phyloP scores from a whole-genome alignment of 2,888 invertebrate genomes.

The Netelia virgata region DNA sequence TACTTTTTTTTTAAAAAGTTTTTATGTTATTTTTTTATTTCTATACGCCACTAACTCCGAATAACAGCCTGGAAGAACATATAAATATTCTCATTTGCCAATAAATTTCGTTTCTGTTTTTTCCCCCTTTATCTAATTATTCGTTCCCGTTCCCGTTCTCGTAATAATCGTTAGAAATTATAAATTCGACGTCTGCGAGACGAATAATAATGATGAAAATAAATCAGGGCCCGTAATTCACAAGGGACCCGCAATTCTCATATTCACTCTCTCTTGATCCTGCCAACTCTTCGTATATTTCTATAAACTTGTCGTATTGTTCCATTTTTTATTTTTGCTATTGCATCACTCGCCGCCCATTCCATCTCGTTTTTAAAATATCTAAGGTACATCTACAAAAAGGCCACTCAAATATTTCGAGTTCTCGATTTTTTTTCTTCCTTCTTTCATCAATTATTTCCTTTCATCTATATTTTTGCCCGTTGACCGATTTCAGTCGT shows the following conservation, averaged over 20 bases:
- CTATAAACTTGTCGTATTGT: constrained; percentile 27
- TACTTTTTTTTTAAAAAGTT: constrained; percentile 26
- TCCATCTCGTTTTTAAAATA: constrained; percentile 62
- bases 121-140: constrained; percentile 13
- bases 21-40: constrained; percentile 24
- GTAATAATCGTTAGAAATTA: constrained; percentile 35
- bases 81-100: constrained; percentile 64
- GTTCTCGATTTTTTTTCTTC: constrained; percentile 60
- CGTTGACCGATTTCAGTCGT: constrained; percentile 18
- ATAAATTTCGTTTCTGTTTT: constrained; percentile 49
- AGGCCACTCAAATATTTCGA: constrained; percentile 72
- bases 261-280: constrained; percentile 26
- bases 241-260: constrained; percentile 14
- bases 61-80: constrained; percentile 67
- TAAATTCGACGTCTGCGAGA: constrained; percentile 50
- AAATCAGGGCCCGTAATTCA: constrained; percentile 18
- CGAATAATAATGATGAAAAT: constrained; percentile 42
- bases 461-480: background rate
- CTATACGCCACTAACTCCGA: constrained; percentile 55
- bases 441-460: constrained; percentile 24
- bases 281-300: constrained; percentile 21
- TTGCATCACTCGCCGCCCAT: constrained; percentile 26
- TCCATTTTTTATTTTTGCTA: constrained; percentile 31
- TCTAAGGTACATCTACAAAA: constrained; percentile 69
- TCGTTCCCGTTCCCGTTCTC: constrained; percentile 33